Evolutionary conservation across 2,888 invertebrate genomes (phyloP).

Genomic region (Drosophila nigricruria): DNA sequence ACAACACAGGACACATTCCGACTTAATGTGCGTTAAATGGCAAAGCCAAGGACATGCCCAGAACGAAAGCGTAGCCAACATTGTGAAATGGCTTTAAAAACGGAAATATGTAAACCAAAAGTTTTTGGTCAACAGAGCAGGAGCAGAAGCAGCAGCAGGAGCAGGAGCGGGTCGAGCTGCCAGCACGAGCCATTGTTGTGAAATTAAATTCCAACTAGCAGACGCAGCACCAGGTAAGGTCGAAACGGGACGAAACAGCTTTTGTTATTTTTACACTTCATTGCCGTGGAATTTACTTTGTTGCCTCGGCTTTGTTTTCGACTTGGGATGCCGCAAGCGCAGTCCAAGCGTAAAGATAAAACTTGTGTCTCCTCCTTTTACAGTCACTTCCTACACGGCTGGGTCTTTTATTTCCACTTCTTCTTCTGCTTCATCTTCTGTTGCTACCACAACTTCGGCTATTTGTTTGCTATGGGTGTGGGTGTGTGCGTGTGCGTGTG

Average conservation of each 20-base stretch:
- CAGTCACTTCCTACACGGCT: slow-evolving; percentile 25
- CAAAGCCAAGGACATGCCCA: slow-evolving; percentile 36
- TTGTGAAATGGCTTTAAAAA: slow-evolving; percentile 67
- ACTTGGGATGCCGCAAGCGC: slow-evolving; percentile 64
- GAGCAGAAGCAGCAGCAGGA: background rate
- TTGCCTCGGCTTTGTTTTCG: slow-evolving; percentile 70
- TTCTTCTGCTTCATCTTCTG: slow-evolving; percentile 4
- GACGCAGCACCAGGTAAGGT: slow-evolving; percentile 25
- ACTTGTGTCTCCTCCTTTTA: slow-evolving; percentile 69
- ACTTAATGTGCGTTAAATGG: slow-evolving; percentile 79
- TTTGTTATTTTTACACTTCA: slow-evolving; percentile 81
- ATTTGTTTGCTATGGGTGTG: slow-evolving; percentile 33
- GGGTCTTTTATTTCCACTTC: slow-evolving; percentile 14
- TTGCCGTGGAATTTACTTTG: slow-evolving; percentile 79
- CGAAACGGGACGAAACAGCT: slow-evolving; percentile 52
- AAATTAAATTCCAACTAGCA: slow-evolving; percentile 76
- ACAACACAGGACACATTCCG: slow-evolving; percentile 67
- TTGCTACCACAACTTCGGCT: slow-evolving; percentile 47
- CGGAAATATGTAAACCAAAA: slow-evolving; percentile 78
- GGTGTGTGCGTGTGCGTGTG: slow-evolving; percentile 6
- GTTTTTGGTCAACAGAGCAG: slow-evolving; percentile 66
- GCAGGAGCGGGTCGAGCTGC: background rate
- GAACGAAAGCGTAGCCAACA: slow-evolving; percentile 24
- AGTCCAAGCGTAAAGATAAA: slow-evolving; percentile 80
- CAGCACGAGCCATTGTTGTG: slow-evolving; percentile 67